Evolutionary conservation across 2,888 invertebrate species (phyloP), one percentile per base, ranked within the genome.

Genomic region (Eilema griseolum): DNA sequence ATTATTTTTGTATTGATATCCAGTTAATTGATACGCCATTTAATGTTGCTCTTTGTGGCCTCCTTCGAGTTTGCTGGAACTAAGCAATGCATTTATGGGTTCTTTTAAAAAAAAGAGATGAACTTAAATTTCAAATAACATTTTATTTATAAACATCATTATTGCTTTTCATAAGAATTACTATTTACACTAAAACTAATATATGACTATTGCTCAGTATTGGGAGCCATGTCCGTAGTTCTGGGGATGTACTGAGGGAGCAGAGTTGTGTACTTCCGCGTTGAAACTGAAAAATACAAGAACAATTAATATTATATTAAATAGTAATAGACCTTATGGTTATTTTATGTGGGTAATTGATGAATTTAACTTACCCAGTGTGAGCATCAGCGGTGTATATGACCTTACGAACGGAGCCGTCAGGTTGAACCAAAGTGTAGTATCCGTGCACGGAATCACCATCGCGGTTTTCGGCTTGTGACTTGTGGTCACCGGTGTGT

Each of bases 401-500:
- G 37, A 96, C 96, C 72, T 94, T 95, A 83, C 96, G 93, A 65
- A 94, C 85, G 81, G 96, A 85, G 72, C 91, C 95, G n/a, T 95
- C 96, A 66, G 96, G 95, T 83, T 96, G 96, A 76, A 94, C 92
- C 67, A 96, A 89, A 61, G 95, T 94, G 88, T 96, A 96, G 84
- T 80, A 74, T 67, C 96, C 96, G 84, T 96, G 95, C 68, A 96
- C 96, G 68, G 90, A 89, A 84, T 96, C 96, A 26, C 96, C 96
- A 73, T 95, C 95, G 82, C 94, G 92, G 78, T 87, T 88, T 85
- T 96, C 96, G 83, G 95, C 94, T 89, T 95, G 95, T 57, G 92
- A 91, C 89, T 96, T 96, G 86, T 96, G 93, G 89, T 96, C 96
- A 52, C 96, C 96, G 76, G 96, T 96, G 83, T 96, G 96, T 28